These are phyloP conservation scores for Pseudomyrmex gracilis DNA, from an alignment of 1,140 invertebrate genomes.

Conservation along the genomic window DNA sequence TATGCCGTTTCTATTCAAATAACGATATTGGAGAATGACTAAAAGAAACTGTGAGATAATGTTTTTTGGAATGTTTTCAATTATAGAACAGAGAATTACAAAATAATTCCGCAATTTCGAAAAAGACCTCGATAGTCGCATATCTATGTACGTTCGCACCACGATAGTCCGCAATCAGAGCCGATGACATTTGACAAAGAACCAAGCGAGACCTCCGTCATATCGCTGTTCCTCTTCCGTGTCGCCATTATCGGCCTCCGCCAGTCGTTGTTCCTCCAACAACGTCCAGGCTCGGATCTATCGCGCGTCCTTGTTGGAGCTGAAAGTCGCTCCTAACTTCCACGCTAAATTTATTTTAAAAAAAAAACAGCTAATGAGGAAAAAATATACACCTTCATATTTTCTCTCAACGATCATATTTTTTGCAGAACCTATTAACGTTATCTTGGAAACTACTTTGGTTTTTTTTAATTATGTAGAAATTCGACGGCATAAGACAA, in stretches of 20 bases:
- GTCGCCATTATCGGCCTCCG: constrained; percentile 45
- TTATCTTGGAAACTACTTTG: too few relatives aligned
- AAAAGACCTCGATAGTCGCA: not conserved
- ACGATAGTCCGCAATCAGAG: constrained; percentile 66
- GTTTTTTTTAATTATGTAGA: not conserved
- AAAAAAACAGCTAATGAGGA: not conserved
- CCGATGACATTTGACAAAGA: constrained; percentile 74
- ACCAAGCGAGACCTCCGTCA: constrained; percentile 54
- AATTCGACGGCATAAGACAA: too few relatives aligned
- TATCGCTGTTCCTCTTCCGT: constrained; percentile 69
- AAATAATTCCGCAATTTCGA: too few relatives aligned
- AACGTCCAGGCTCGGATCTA: constrained; percentile 41
- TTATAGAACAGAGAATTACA: too few relatives aligned
- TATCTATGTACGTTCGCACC: constrained; percentile 20
- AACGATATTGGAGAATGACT: not conserved
- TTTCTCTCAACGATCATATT: not conserved
- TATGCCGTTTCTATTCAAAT: too few relatives aligned
- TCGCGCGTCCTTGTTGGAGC: not conserved
- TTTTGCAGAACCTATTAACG: too few relatives aligned
- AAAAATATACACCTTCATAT: too few relatives aligned
- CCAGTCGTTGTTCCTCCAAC: constrained; percentile 38
- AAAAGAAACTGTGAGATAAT: not conserved
- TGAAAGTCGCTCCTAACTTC: not conserved
- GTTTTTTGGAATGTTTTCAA: not conserved
- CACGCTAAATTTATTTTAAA: not conserved